Conservation (phyloP, 2,797 vertebrate genomes). For the Sarcophilus harrisii region DNA sequence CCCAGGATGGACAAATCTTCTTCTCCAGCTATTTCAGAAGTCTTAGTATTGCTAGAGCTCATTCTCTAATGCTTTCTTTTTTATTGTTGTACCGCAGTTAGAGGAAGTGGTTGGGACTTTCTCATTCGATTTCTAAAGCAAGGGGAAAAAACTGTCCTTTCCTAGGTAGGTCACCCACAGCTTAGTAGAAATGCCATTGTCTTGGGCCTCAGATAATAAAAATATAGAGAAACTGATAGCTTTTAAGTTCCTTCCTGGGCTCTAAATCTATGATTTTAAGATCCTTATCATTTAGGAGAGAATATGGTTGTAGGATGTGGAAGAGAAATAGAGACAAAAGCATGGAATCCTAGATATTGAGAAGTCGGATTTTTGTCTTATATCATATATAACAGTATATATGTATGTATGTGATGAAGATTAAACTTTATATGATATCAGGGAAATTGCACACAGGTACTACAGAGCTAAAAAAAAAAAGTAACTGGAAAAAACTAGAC, state of each 20-base stretch:
- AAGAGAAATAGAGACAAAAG: background rate
- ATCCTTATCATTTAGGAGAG: background rate
- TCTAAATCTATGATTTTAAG: background rate
- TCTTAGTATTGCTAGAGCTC: background rate
- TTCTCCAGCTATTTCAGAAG: background rate
- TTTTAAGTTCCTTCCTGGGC: background rate
- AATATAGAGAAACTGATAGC: background rate
- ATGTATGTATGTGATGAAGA: background rate
- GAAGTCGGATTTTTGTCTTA: background rate
- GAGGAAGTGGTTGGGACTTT: background rate
- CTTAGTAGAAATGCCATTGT: background rate
- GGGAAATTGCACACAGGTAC: background rate
- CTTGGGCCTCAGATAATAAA: background rate
- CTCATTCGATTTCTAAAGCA: background rate
- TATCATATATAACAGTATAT: background rate
- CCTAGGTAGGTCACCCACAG: background rate
- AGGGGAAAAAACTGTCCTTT: background rate
- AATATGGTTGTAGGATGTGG: background rate
- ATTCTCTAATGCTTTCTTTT: background rate
- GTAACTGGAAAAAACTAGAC: background rate
- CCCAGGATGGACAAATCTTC: background rate
- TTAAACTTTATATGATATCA: background rate
- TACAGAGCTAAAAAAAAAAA: background rate
- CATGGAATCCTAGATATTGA: background rate
- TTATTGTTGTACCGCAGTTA: background rate